Evolutionary conservation across 2,797 vertebrate genomes (phyloP).

Genomic region (Vireo griseus): DNA sequence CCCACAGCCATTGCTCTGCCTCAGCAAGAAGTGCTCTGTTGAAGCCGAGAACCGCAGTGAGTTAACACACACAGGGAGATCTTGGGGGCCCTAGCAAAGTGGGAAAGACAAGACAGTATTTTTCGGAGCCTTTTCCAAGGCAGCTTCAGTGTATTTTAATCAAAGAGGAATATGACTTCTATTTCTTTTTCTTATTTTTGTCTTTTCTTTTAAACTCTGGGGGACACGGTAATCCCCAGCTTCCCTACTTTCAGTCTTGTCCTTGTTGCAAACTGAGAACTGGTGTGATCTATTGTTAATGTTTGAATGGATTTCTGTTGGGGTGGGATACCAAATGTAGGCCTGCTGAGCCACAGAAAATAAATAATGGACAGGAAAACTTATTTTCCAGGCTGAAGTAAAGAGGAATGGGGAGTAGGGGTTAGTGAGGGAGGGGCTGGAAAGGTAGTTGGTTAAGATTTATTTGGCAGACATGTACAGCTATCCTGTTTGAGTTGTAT

Average conservation of each 20-base stretch:
- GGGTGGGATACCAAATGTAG: constrained; percentile 2
- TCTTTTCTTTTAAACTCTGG: background rate
- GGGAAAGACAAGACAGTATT: background rate
- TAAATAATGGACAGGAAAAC: constrained; percentile 47
- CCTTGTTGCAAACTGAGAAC: background rate
- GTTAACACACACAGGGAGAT: background rate
- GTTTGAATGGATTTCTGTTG: constrained; percentile 40
- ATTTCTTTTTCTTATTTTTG: rapidly evolving
- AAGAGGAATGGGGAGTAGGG: background rate
- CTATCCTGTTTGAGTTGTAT: constrained; percentile 42
- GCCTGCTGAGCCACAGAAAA: constrained; percentile 33
- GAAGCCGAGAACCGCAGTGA: background rate
- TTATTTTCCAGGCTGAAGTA: constrained; percentile 11
- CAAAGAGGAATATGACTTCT: background rate
- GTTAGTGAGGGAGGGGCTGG: constrained; percentile 27
- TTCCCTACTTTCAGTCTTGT: background rate
- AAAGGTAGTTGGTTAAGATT: constrained; percentile 61
- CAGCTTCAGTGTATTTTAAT: background rate
- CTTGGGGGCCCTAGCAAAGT: background rate
- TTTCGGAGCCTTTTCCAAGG: background rate
- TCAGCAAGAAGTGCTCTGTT: background rate
- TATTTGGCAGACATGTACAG: constrained; percentile 47
- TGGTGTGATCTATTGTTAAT: constrained; percentile 36
- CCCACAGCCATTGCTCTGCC: background rate
- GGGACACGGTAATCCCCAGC: background rate